Conservation (phyloP, 1,140 invertebrate species). For the Odontomachus brunneus region DNA sequence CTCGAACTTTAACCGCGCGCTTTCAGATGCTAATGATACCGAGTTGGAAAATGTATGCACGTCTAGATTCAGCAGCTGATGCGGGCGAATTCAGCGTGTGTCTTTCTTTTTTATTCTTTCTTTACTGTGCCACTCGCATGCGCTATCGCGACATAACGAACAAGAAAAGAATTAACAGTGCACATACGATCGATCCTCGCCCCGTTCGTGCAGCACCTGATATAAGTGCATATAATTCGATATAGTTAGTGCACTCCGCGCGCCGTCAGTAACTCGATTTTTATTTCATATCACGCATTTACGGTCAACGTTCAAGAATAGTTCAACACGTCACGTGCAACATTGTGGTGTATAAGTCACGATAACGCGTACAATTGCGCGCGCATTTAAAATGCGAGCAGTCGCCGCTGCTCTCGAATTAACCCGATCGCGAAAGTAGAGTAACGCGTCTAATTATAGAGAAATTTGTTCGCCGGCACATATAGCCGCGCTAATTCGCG, state of each 20-base stretch:
- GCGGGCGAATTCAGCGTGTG: neutral
- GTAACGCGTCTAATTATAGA: slow-evolving; percentile 76
- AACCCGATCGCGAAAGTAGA: slow-evolving; percentile 31
- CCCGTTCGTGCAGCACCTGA: neutral
- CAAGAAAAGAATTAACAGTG: neutral
- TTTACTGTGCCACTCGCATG: neutral
- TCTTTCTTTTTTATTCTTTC: too few species aligned
- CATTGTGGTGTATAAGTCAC: neutral
- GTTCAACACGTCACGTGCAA: neutral
- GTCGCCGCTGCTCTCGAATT: neutral
- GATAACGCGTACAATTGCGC: too few species aligned
- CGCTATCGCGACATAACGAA: neutral
- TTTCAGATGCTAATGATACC: slow-evolving; percentile 25
- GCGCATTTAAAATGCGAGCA: neutral
- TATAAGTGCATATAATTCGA: neutral
- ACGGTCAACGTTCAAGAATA: neutral
- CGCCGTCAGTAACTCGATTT: too few species aligned
- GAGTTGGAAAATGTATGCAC: neutral
- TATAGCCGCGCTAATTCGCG: neutral
- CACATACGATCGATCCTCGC: neutral
- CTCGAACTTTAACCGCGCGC: slow-evolving; percentile 12
- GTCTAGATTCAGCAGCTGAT: slow-evolving; percentile 2
- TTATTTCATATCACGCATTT: neutral
- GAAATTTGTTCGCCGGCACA: slow-evolving; percentile 72
- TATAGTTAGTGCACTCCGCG: neutral